These are phyloP conservation scores for Nemotelus pantherinus DNA, from an alignment of 2,888 invertebrate genomes.

Conservation along the genomic window DNA sequence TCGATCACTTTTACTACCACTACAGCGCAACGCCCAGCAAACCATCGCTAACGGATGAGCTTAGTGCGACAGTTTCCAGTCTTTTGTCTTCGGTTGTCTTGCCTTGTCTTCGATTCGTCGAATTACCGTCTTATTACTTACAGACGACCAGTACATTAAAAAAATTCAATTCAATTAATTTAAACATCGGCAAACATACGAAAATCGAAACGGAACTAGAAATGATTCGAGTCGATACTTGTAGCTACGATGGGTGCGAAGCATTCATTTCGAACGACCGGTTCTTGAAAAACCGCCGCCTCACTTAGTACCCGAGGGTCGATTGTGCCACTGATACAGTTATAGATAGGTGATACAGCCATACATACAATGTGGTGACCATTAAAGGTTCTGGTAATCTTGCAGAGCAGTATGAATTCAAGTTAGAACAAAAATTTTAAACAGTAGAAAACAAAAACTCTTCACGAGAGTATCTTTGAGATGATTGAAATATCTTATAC, in stretches of 20 bases:
- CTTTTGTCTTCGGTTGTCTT: background rate
- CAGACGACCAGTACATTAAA: conserved; percentile 9
- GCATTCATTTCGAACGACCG: conserved; percentile 19
- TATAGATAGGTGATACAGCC: too few species aligned
- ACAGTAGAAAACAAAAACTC: too few species aligned
- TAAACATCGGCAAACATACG: conserved; percentile 7
- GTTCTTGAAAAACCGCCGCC: conserved; percentile 1
- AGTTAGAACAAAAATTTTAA: background rate
- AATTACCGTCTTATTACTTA: background rate
- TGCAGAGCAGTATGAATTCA: background rate
- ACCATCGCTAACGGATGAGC: background rate
- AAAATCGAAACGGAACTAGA: conserved; percentile 31
- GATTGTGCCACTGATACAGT: conserved; percentile 21
- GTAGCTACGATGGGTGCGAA: background rate
- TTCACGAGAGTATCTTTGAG: too few species aligned
- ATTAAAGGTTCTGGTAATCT: conserved; percentile 4
- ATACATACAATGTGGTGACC: conserved; percentile 1
- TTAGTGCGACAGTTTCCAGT: conserved; percentile 2
- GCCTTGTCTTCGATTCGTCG: background rate
- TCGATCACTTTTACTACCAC: background rate
- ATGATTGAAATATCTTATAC: too few species aligned
- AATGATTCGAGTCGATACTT: conserved; percentile 1
- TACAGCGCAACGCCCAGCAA: background rate
- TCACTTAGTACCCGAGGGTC: conserved; percentile 18
- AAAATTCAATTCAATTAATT: conserved; percentile 26